Base-by-base conservation (phyloP, 2,888 invertebrate species). In the Seladonia tumulorum region DNA sequence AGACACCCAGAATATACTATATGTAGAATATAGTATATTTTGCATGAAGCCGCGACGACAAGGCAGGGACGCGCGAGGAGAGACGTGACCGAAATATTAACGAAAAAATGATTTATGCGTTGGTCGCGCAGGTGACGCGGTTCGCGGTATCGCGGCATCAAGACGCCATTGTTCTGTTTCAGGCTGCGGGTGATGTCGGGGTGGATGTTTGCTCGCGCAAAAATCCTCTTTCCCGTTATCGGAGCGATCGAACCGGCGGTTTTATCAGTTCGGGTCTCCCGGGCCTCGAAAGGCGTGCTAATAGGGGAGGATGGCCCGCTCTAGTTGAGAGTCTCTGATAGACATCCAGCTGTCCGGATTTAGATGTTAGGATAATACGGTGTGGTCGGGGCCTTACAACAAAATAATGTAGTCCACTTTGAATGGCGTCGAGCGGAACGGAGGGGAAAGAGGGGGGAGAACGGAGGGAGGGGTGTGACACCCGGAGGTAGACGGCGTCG, bases 291-390 rank as follows among this genome's bases (percentile, higher is more conserved):
- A 70, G 70, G 49, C 39, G 35, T 5, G 18, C 45, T 76, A 45
- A 72, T 75, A 79, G n/a, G 42, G 47, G 57, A 42, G 47, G 57
- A 42, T 66, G 47, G 39, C 3, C 3, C 18, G 79, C 57, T 81
- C 77, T 39, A 84, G 89, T 92, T 94, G 94, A 93, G 94, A 94
- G 90, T 88, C 93, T 73, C 90, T 89, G 86, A 79, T 79, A 89
- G 90, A 84, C 89, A 89, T 90, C 93, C 95, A 95, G 94, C 95
- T 95, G 95, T 94, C 94, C 92, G 95, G 95, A 95, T 95, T 95
- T 94, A 95, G 95, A 95, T 95, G 94, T 95, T 94, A 94, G 95
- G 95, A 95, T 95, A 95, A 95, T 94, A 93, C 94, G 91, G 90
- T 93, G 93, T 92, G 92, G 93, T 90, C 91, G 91, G 91, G 91